phyloP scores from a whole-genome alignment of 2,113 vertebrate species.

The Astatotilapia flaviijosephi region DNA sequence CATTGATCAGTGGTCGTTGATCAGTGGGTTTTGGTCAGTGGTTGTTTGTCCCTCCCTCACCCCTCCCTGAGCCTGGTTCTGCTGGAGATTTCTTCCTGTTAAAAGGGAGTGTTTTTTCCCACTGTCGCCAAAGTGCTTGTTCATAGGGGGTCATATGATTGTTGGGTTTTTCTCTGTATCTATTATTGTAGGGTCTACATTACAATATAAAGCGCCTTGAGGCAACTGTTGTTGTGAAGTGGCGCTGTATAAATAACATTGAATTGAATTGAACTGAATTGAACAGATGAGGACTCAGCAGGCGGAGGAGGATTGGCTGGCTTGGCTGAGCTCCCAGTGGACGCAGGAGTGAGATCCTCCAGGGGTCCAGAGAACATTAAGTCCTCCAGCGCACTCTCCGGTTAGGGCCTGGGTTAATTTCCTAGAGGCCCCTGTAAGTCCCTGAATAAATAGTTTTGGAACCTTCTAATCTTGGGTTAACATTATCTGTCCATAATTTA shows the following conservation, averaged over 20 bases:
- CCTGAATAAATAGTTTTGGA: not conserved
- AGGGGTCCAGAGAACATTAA: not conserved
- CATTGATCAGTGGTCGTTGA: too few species aligned
- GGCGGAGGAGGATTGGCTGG: fast-evolving
- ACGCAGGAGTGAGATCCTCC: not conserved
- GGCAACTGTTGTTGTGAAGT: not conserved
- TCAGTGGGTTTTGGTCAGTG: too few species aligned
- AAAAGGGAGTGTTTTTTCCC: too few species aligned
- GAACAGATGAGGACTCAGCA: not conserved
- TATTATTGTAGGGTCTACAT: not conserved
- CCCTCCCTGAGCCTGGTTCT: too few species aligned
- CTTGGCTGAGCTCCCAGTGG: not conserved
- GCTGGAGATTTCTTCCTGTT: too few species aligned
- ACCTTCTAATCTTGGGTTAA: not conserved
- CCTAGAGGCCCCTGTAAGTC: not conserved
- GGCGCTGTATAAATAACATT: too few species aligned
- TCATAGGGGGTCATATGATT: too few species aligned
- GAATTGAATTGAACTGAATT: too few species aligned
- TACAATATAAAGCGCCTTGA: not conserved
- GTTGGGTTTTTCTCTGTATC: too few species aligned
- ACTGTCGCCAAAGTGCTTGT: too few species aligned
- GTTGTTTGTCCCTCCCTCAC: too few species aligned
- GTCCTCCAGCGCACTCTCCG: not conserved
- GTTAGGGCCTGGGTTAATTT: not conserved
- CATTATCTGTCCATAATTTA: not conserved